Conservation (phyloP, 1,140 invertebrate genomes). For the Leptonema lineaticorne region DNA sequence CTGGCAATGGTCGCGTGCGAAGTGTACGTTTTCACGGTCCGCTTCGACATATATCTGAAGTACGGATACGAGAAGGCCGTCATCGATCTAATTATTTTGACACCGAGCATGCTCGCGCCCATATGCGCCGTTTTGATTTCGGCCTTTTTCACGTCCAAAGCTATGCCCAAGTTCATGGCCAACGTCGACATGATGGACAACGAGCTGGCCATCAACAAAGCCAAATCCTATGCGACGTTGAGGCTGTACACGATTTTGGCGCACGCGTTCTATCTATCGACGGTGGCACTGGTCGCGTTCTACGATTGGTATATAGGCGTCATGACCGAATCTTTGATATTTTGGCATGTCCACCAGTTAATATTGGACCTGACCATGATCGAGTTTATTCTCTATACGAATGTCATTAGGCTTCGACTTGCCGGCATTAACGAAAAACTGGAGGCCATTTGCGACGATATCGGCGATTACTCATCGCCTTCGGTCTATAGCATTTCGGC, state of each 20-base stretch:
- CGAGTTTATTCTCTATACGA: slow-evolving; percentile 1
- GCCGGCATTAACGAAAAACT: not conserved
- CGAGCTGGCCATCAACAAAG: slow-evolving; percentile 1
- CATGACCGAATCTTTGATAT: not conserved
- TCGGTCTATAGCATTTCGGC: not conserved
- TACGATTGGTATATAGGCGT: not conserved
- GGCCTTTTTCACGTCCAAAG: slow-evolving; percentile 2
- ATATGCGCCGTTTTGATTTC: slow-evolving; percentile 16
- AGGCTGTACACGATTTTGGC: not conserved
- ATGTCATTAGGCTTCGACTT: not conserved
- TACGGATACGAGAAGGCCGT: not conserved
- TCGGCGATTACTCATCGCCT: not conserved
- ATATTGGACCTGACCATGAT: not conserved
- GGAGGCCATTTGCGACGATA: not conserved
- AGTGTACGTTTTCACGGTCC: not conserved
- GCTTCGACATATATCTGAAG: not conserved
- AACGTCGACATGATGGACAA: slow-evolving; percentile 8
- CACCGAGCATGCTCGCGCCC: not conserved
- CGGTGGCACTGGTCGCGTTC: not conserved
- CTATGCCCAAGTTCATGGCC: slow-evolving; percentile 11
- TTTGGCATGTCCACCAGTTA: not conserved
- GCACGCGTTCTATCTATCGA: not conserved
- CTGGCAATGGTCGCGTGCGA: not conserved
- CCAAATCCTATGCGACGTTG: not conserved
- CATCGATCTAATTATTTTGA: not conserved